These are phyloP conservation scores for Zapornia atra DNA, from an alignment of 2,113 vertebrate genomes.

Conservation along the genomic window DNA sequence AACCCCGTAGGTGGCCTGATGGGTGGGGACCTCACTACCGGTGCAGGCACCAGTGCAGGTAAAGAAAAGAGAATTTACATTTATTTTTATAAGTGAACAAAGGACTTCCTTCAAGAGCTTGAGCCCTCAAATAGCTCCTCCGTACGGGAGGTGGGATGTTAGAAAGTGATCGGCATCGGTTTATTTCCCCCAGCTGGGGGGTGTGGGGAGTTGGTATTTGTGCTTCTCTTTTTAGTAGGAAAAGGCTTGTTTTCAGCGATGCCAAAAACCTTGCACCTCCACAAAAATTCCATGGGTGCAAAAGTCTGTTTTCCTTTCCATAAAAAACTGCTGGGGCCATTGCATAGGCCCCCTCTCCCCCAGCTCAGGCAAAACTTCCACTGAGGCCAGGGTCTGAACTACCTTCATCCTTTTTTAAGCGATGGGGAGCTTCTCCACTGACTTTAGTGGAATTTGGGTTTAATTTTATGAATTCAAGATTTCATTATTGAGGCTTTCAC, in stretches of 20 bases:
- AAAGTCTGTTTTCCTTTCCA: neutral
- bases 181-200: neutral
- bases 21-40: conserved; percentile 97
- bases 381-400: neutral
- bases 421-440: neutral
- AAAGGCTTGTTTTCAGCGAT: neutral
- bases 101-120: neutral
- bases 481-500: neutral
- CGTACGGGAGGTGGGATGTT: neutral
- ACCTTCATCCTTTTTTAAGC: neutral
- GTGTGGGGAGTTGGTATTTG: neutral
- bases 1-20: conserved; percentile 93
- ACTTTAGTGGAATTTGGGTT: neutral
- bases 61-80: conserved; percentile 71
- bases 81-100: neutral
- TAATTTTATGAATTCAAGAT: neutral
- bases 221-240: neutral
- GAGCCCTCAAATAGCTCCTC: conserved; percentile 18
- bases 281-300: neutral
- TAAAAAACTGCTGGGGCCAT: neutral
- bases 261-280: neutral
- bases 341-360: neutral
- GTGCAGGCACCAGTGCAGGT: conserved; percentile 99
- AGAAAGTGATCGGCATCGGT: neutral
- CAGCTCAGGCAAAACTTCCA: neutral